Evolutionary conservation across 1,140 invertebrate species (phyloP).

Genomic region (Chironomus striatipennis): DNA sequence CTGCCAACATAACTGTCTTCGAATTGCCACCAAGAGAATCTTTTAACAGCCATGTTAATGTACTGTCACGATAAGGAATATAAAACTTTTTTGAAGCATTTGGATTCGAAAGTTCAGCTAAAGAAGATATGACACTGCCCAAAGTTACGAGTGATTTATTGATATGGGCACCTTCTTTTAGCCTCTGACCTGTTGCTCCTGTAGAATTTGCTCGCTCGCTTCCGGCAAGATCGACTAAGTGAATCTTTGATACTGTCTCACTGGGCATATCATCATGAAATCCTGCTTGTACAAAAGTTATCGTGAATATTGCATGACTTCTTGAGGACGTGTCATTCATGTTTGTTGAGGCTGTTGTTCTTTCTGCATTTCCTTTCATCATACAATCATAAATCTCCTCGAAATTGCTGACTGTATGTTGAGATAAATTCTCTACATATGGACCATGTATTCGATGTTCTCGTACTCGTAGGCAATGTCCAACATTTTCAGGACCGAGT

Average conservation of each 20-base stretch:
- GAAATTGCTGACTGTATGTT: slow-evolving; percentile 78
- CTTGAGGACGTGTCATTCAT: slow-evolving; percentile 83
- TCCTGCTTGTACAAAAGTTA: slow-evolving; percentile 80
- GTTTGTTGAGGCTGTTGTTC: slow-evolving; percentile 73
- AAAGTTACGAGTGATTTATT: slow-evolving; percentile 87
- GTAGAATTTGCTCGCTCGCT: slow-evolving; percentile 82
- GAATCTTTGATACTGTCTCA: slow-evolving; percentile 82
- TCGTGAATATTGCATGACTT: slow-evolving; percentile 93
- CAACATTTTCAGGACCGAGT: slow-evolving; percentile 55
- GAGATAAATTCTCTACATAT: slow-evolving; percentile 86
- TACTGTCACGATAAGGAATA: slow-evolving; percentile 85
- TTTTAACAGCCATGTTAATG: slow-evolving; percentile 83
- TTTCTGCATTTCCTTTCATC: slow-evolving; percentile 64
- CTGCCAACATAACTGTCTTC: slow-evolving; percentile 86
- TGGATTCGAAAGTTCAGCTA: slow-evolving; percentile 56
- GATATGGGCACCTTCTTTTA: slow-evolving; percentile 86
- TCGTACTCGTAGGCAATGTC: slow-evolving; percentile 70
- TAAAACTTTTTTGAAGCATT: slow-evolving; percentile 46
- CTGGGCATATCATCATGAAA: slow-evolving; percentile 75
- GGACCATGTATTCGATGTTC: slow-evolving; percentile 89
- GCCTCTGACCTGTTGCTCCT: slow-evolving; percentile 73
- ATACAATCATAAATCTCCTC: slow-evolving; percentile 74
- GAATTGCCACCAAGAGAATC: slow-evolving; percentile 89
- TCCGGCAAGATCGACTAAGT: slow-evolving; percentile 80
- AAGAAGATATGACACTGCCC: slow-evolving; percentile 88